These are phyloP conservation scores for Ctenomys sociabilis DNA, from an alignment of 2,113 vertebrate genomes.

Conservation along the genomic window DNA sequence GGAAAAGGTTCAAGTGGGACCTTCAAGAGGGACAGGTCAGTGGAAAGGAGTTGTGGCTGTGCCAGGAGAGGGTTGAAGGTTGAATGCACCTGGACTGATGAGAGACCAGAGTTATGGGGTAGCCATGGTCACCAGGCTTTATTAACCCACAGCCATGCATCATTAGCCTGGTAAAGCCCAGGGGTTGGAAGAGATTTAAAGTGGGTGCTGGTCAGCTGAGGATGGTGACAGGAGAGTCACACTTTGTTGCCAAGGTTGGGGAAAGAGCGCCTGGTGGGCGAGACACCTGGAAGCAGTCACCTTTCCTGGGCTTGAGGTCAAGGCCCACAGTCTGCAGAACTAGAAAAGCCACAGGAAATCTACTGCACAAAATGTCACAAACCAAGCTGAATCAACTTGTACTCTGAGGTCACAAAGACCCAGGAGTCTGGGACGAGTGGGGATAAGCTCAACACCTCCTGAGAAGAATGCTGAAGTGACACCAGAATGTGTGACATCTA, in stretches of 20 bases:
- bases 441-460: background rate
- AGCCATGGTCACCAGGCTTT: background rate
- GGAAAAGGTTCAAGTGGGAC: background rate
- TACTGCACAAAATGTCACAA: background rate
- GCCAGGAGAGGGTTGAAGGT: background rate
- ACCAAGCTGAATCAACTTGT: background rate
- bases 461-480: background rate
- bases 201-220: no score
- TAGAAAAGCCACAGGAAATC: no score
- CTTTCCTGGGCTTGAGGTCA: background rate
- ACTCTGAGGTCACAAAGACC: background rate
- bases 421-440: background rate
- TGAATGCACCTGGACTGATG: background rate
- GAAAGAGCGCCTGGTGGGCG: no score
- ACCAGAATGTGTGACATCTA: background rate
- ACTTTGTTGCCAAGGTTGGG: background rate
- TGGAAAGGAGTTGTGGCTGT: background rate
- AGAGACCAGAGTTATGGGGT: background rate
- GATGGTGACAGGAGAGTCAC: background rate
- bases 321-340: no score
- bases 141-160: background rate
- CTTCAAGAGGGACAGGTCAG: no score
- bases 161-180: background rate
- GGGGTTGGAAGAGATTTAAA: background rate
- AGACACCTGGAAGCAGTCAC: background rate